Conservation (phyloP, 2,797 vertebrate genomes). For the Melanotaenia pygmaea region DNA sequence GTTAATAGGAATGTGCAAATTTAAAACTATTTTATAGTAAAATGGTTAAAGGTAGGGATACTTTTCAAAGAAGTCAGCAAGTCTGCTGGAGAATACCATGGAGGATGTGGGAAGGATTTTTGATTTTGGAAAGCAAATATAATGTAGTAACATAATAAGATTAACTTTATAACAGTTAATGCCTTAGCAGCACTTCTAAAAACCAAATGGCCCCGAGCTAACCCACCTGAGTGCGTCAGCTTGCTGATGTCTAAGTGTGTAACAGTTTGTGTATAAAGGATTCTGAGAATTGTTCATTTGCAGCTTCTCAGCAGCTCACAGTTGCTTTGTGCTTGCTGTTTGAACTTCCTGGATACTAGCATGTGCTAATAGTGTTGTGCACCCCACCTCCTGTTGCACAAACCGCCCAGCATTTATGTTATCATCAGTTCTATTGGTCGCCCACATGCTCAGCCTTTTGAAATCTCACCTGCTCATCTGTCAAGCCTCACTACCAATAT, state of each 20-base stretch:
- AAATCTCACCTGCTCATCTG: slow-evolving; percentile 8
- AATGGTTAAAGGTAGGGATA: no score
- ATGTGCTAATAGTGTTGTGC: slow-evolving; percentile 34
- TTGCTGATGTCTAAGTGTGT: slow-evolving; percentile 8
- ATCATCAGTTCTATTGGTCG: slow-evolving; percentile 15
- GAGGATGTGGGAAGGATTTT: no score
- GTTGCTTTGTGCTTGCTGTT: slow-evolving; percentile 25
- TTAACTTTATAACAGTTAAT: background rate
- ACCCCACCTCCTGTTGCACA: slow-evolving; percentile 12
- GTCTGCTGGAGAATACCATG: no score
- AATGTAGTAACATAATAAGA: no score
- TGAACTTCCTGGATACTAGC: slow-evolving; percentile 41
- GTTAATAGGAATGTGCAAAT: no score
- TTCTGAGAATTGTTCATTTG: background rate
- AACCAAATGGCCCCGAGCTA: background rate
- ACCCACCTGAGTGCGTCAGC: slow-evolving; percentile 1
- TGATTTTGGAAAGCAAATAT: no score
- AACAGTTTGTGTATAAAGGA: slow-evolving; percentile 6
- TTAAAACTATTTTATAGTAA: no score
- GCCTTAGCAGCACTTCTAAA: background rate
- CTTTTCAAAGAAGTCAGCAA: no score
- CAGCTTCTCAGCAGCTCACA: background rate
- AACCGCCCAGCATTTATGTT: background rate
- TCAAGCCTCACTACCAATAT: slow-evolving; percentile 65
- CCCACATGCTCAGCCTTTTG: slow-evolving; percentile 31